phyloP scores from a whole-genome alignment of 2,113 vertebrate species.

The Talpa occidentalis region DNA sequence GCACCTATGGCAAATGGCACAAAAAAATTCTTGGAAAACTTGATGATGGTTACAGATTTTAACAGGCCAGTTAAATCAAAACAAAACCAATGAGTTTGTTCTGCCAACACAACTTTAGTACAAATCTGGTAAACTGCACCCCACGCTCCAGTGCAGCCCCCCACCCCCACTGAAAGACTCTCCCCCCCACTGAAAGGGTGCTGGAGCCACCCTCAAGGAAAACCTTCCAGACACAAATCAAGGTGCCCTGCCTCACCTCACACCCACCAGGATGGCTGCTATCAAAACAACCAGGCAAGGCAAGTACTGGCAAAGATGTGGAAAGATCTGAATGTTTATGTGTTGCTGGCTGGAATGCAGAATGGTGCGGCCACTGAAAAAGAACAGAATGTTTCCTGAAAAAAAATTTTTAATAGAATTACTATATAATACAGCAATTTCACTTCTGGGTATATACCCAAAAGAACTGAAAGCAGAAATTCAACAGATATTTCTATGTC shows the following conservation, averaged over 20 bases:
- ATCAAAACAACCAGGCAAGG: not conserved
- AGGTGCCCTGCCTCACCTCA: not conserved
- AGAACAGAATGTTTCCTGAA: not conserved
- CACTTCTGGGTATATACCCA: too few species aligned
- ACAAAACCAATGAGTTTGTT: not conserved
- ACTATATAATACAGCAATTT: not conserved
- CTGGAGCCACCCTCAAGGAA: not conserved
- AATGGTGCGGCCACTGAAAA: not conserved
- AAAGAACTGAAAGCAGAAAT: too few species aligned
- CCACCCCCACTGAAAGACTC: not conserved
- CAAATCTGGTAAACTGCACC: rapidly evolving
- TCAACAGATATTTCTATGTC: too few species aligned
- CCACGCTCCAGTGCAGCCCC: rapidly evolving
- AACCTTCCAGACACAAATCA: not conserved
- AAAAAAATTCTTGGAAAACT: not conserved
- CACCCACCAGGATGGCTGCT: too few species aligned
- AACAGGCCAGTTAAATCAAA: not conserved
- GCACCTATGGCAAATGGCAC: not conserved
- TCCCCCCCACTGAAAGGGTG: not conserved
- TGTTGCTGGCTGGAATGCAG: not conserved
- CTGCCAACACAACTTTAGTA: not conserved
- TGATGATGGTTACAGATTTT: not conserved
- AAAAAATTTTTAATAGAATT: not conserved
- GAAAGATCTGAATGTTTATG: not conserved
- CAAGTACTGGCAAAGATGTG: not conserved